Evolutionary conservation across 2,888 invertebrate species (phyloP).

Genomic region (Arrhopalites spinosus): DNA sequence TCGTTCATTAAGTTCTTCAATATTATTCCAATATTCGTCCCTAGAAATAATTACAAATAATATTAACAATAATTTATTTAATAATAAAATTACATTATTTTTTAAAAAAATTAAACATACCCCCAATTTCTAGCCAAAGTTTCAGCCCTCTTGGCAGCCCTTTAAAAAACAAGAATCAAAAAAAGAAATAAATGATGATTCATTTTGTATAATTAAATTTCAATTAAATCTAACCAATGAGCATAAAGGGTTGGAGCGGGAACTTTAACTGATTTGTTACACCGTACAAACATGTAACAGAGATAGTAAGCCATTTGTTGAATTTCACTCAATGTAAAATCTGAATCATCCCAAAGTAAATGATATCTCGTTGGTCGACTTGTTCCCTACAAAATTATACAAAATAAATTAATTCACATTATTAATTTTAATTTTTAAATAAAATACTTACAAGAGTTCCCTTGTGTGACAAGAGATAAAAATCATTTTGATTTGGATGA

Average conservation of each 20-base stretch:
- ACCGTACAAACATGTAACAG: background rate
- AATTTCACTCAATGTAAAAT: background rate
- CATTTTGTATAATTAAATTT: no score
- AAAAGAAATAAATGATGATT: no score
- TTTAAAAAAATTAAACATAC: background rate
- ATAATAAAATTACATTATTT: background rate
- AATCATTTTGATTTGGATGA: slow-evolving; percentile 63
- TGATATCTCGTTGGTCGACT: background rate
- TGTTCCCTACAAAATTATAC: background rate
- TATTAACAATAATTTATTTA: no score
- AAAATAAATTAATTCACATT: no score
- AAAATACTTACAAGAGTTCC: no score
- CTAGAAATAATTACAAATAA: no score
- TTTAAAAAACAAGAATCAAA: no score
- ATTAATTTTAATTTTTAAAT: no score
- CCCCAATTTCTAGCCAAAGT: background rate
- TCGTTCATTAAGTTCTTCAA: no score
- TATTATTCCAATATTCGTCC: no score
- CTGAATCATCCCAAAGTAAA: background rate
- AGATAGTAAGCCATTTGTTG: background rate
- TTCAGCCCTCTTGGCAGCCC: background rate
- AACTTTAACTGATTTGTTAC: background rate
- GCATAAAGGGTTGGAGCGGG: background rate
- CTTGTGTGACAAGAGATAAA: slow-evolving; percentile 63
- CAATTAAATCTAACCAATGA: no score